Percentiles rank a stretch among this genome's conserved stretches.
These are phyloP conservation scores for Callyntrura guangdongensis DNA, from an alignment of 2,888 invertebrate genomes.

Conservation along the genomic window DNA sequence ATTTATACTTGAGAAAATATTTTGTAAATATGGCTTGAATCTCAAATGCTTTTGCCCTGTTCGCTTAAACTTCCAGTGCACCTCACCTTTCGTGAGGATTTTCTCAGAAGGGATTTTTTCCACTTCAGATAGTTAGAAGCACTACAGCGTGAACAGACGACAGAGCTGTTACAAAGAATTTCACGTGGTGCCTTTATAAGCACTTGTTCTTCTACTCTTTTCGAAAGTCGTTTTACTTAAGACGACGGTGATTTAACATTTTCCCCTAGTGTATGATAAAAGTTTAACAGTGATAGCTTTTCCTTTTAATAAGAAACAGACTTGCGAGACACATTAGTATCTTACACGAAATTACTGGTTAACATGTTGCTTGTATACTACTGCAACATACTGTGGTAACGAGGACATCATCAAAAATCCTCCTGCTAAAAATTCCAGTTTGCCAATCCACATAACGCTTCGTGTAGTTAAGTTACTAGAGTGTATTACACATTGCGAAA, in stretches of 20 bases:
- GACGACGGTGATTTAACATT: constrained; percentile 35
- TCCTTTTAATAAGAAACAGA: background rate
- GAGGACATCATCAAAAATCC: background rate
- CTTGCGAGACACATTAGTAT: constrained; percentile 35
- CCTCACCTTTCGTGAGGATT: constrained; percentile 21
- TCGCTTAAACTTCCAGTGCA: constrained; percentile 6
- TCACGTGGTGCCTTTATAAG: background rate
- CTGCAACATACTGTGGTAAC: constrained; percentile 4
- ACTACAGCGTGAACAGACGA: background rate
- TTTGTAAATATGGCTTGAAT: constrained; percentile 6
- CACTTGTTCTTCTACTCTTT: background rate
- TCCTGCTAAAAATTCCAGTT: constrained; percentile 34
- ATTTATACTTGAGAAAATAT: constrained; percentile 9
- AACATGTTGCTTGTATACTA: background rate
- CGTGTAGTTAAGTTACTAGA: constrained; percentile 12
- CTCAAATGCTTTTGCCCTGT: background rate
- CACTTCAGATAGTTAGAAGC: background rate
- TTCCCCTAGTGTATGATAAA: constrained; percentile 43
- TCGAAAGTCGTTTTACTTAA: constrained; percentile 31
- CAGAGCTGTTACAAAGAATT: background rate
- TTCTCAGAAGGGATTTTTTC: constrained; percentile 32
- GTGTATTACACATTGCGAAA: background rate
- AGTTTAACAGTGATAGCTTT: constrained; percentile 17
- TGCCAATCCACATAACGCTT: background rate
- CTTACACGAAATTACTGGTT: constrained; percentile 13